These are phyloP conservation scores for Daktulosphaira vitifoliae DNA, from an alignment of 1,140 invertebrate species.

Conservation along the genomic window DNA sequence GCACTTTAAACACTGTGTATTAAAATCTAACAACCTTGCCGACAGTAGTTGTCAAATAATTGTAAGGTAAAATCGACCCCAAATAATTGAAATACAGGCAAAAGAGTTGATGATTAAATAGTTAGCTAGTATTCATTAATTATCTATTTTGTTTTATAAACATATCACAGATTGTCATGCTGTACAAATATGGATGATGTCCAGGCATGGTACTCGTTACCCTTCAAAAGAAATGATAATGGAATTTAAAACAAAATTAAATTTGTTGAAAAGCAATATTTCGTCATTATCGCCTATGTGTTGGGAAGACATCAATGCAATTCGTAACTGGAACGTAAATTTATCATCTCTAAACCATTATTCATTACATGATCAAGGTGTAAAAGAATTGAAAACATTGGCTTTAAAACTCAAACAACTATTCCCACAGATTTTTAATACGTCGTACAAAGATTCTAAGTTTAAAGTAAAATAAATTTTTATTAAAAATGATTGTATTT, in stretches of 20 bases:
- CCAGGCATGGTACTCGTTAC: constrained; percentile 39
- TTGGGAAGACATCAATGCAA: constrained; percentile 34
- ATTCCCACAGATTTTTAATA: constrained; percentile 37
- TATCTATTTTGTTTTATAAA: too few relatives aligned
- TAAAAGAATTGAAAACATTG: constrained; percentile 35
- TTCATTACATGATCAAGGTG: constrained; percentile 35
- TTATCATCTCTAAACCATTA: constrained; percentile 27
- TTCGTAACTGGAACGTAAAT: constrained; percentile 36
- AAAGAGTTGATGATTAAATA: too few relatives aligned
- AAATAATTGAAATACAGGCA: too few relatives aligned
- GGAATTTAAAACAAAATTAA: constrained; percentile 24
- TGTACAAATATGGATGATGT: constrained; percentile 38
- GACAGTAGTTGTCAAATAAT: too few relatives aligned
- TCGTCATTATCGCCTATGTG: constrained; percentile 33
- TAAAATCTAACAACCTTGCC: too few relatives aligned
- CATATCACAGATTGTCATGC: constrained; percentile 39
- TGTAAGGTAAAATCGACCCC: too few relatives aligned
- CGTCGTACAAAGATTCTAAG: constrained; percentile 13
- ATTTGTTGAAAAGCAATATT: not conserved
- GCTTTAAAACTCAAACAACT: constrained; percentile 36
- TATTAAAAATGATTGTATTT: too few relatives aligned
- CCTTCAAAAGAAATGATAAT: constrained; percentile 32
- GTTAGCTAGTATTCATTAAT: too few relatives aligned
- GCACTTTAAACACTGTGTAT: too few relatives aligned
- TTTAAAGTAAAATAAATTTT: constrained; percentile 34